Conservation (phyloP, 2,888 invertebrate genomes). For the Liposcelis brunnea region DNA sequence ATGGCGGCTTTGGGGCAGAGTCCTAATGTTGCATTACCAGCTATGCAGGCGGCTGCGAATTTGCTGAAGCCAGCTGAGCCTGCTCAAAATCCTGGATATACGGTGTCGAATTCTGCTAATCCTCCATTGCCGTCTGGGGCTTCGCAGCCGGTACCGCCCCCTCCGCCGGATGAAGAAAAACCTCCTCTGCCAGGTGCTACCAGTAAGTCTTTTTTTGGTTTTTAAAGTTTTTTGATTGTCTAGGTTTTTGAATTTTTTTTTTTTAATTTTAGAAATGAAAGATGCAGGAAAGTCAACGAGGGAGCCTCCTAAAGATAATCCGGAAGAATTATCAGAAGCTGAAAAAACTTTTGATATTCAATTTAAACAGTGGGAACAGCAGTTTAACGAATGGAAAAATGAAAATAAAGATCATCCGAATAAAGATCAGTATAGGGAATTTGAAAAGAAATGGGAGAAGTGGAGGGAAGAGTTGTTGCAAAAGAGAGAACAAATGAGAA, state of each 20-base stretch:
- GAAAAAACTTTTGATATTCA: slow-evolving; percentile 76
- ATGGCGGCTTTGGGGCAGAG: slow-evolving; percentile 15
- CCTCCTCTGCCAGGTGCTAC: slow-evolving; percentile 21
- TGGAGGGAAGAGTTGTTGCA: slow-evolving; percentile 64
- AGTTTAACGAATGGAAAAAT: slow-evolving; percentile 80
- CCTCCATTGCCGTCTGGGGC: slow-evolving; percentile 23
- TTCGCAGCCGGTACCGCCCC: slow-evolving; percentile 25
- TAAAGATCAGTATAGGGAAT: slow-evolving; percentile 59
- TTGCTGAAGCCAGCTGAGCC: slow-evolving; percentile 17
- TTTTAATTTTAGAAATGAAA: not conserved
- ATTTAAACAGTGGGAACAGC: slow-evolving; percentile 80
- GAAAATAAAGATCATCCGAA: slow-evolving; percentile 86
- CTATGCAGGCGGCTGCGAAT: slow-evolving; percentile 21
- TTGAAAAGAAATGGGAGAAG: slow-evolving; percentile 75
- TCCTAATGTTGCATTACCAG: slow-evolving; percentile 23
- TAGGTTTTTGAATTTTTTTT: not conserved
- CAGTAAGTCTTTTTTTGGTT: not conserved
- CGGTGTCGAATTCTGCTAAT: slow-evolving; percentile 24
- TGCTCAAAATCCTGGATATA: slow-evolving; percentile 22
- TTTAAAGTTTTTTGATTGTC: not conserved
- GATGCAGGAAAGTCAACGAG: slow-evolving; percentile 4
- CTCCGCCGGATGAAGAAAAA: slow-evolving; percentile 30
- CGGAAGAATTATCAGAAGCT: slow-evolving; percentile 36
- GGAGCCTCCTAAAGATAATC: slow-evolving; percentile 6
- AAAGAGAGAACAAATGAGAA: slow-evolving; percentile 64